Base-by-base conservation (phyloP, 2,888 invertebrate species). In the Tipula helvola region DNA sequence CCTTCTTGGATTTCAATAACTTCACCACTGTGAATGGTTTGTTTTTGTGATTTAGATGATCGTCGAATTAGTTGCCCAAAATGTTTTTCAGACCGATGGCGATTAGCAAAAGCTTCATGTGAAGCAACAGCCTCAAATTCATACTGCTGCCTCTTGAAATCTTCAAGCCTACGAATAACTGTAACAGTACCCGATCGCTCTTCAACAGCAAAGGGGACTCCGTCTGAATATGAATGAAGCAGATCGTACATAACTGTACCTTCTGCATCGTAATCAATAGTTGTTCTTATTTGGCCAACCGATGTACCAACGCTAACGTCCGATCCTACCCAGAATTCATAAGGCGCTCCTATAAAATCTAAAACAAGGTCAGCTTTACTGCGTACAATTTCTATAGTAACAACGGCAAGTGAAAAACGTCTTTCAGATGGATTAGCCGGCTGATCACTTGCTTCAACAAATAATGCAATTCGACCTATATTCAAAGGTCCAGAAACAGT, bases 121-220 rank as follows among this genome's bases (percentile, higher is more conserved):
- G 94, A 94, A 0, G 96, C 97, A 7, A 96, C 95, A 0, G 96
- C 96, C 92, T 97, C 96, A 89, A 97, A 96, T 88, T 96, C 95
- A 89, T 96, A 97, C 52, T 94, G 91, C 3, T 94, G 93, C 44
- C 95, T 92, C 36, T 94, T 93, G 89, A 94, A 97, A 88, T 95
- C 95, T 0, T 94, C 92, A 83, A 97, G 91, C 87, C 95, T 94
- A 44, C 96, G 94, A 87, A 97, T 95, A 0, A 97, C 96, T 1
- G 96, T 97, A 85, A 97, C 96, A 0, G 96, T 96, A 4, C 97
- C 97, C 2, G 96, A 96, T 87, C 95, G 93, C 90, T 97, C 97
- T 92, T 97, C 97, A 36, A 97, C 96, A 3, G 96, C 97, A 91
- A 97, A 97, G 4, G 97, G 97, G n/a, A 97, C 97, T 94, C 96